These are phyloP conservation scores for Brachionichthys hirsutus DNA, from an alignment of 2,113 vertebrate species.

Conservation along the genomic window DNA sequence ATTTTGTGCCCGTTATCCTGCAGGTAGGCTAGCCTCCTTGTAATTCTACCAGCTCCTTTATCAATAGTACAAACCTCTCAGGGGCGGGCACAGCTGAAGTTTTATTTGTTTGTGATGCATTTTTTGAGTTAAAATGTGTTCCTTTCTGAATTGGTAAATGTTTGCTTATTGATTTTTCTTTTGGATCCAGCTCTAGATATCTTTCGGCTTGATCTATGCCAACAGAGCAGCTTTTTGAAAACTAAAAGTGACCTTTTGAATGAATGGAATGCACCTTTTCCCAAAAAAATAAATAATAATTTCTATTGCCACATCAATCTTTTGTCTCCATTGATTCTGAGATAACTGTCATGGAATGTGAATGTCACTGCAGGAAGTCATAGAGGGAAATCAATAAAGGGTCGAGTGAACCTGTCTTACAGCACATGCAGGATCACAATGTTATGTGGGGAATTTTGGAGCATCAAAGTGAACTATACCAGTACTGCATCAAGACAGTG, in stretches of 20 bases:
- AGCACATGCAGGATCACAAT: slow-evolving; percentile 43
- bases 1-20: slow-evolving; percentile 60
- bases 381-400: slow-evolving; percentile 77
- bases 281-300: slow-evolving; percentile 76
- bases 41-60: slow-evolving; percentile 57
- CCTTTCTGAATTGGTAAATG: slow-evolving; percentile 4
- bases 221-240: slow-evolving; percentile 12
- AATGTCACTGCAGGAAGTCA: slow-evolving; percentile 81
- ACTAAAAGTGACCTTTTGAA: slow-evolving; percentile 57
- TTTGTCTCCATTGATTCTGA: slow-evolving; percentile 74
- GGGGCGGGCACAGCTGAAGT: slow-evolving; percentile 67
- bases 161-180: slow-evolving; percentile 2
- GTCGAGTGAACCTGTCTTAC: slow-evolving; percentile 72
- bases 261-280: slow-evolving; percentile 62
- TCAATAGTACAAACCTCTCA: slow-evolving; percentile 58
- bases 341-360: slow-evolving; percentile 73
- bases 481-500: slow-evolving; percentile 63
- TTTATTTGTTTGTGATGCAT: background rate
- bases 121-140: slow-evolving; percentile 1
- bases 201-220: slow-evolving; percentile 14
- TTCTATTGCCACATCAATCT: slow-evolving; percentile 73
- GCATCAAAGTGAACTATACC: slow-evolving; percentile 75
- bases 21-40: slow-evolving; percentile 53
- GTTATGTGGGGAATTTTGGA: slow-evolving; percentile 50
- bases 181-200: background rate